phyloP scores from a whole-genome alignment of 2,797 vertebrate genomes.

The Channallabes apus region DNA sequence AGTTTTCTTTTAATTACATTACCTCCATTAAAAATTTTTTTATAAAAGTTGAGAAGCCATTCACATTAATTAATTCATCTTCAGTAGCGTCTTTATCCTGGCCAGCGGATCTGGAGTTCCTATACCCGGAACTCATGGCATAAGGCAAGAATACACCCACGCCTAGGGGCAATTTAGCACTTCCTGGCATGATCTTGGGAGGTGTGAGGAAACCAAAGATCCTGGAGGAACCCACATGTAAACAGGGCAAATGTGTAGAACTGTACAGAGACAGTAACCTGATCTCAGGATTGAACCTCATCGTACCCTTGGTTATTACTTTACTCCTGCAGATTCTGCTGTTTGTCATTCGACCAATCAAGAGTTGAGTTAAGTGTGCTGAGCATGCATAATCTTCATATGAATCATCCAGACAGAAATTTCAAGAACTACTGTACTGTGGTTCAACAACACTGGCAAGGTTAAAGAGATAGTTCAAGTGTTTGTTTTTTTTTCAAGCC shows the following conservation, averaged over 20 bases:
- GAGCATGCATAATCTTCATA: not conserved
- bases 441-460: not conserved
- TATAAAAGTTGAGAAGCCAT: not conserved
- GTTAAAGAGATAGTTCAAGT: not conserved
- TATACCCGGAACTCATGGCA: not conserved
- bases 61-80: not conserved
- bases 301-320: constrained; percentile 3
- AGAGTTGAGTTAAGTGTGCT: not conserved
- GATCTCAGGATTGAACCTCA: not conserved
- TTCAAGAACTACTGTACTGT: not conserved
- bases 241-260: not conserved
- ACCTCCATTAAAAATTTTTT: not conserved
- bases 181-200: not conserved
- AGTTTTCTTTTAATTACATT: not conserved
- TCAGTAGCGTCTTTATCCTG: not conserved
- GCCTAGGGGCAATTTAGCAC: not conserved
- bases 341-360: not conserved
- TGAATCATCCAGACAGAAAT: not conserved
- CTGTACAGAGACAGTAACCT: not conserved
- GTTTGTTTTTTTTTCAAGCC: too few relatives aligned
- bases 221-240: not conserved
- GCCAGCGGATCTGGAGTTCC: not conserved
- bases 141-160: not conserved
- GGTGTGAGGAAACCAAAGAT: not conserved
- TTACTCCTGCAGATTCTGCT: not conserved